Evolutionary conservation across 1,140 invertebrate genomes (phyloP), one percentile per base, ranked within the genome.

Genomic region (Pachypeltis micranthus): DNA sequence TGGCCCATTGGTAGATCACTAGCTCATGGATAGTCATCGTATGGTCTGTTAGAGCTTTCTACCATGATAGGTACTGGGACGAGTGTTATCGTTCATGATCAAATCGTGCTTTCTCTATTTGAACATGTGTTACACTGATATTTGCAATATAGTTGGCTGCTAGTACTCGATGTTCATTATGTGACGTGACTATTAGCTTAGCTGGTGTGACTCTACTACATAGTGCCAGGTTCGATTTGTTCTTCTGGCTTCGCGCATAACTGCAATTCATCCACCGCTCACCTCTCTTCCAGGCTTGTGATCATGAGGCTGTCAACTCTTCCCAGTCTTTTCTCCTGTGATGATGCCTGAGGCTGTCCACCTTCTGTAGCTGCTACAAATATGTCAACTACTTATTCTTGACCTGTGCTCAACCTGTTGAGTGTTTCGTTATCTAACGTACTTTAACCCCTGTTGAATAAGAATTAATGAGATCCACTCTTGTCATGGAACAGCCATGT

Each of bases 111-210:
- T 51, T 51, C 21, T 14, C 4, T 21, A 4, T 51, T 10, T 51
- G 10, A 21, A 10, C 47, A 21, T 51, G 47, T 51, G 23, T 51
- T 51, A n/a, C n/a, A n/a, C n/a, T n/a, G n/a, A n/a, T n/a, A 51
- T 51, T 51, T 51, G 47, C 47, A 10, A 51, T 51, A 21, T 51
- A 51, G 47, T 51, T 51, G 47, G 47, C 23, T 51, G 21, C 47
- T 51, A 51, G 47, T 21, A 10, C 47, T 51, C 10, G 47, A 51
- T 51, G 47, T 10, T 21, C 47, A 51, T 51, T 21, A 51, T 51
- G 47, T 51, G 21, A 51, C 47, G 47, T 51, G 47, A 51, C 47
- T 51, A 51, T 51, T 51, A 51, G 47, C 47, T 51, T 51, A 16
- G 47, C 47, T 51, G 4, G 47, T 51, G 47, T 51, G 47, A 21